Percentiles rank a stretch among this genome's conserved stretches.
These are phyloP conservation scores for Neoscelio sp. DNA, from an alignment of 2,888 invertebrate species.

Conservation along the genomic window DNA sequence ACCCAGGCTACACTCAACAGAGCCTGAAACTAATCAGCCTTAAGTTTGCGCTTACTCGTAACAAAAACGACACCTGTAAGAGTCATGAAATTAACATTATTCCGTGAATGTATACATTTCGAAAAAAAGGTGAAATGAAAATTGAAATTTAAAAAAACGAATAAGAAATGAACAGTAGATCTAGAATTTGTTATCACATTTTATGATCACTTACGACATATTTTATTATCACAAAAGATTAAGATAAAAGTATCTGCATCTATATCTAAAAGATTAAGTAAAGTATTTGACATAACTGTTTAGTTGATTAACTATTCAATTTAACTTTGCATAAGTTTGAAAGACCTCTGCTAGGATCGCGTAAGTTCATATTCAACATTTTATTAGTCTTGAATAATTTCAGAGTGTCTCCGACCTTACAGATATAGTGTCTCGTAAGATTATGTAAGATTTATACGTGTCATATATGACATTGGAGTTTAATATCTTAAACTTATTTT, in stretches of 20 bases:
- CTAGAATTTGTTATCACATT: too few relatives aligned
- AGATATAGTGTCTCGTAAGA: slow-evolving; percentile 21
- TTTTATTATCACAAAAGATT: too few relatives aligned
- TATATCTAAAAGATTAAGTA: too few relatives aligned
- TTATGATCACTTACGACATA: too few relatives aligned
- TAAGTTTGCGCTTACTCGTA: slow-evolving; percentile 66
- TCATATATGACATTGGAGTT: slow-evolving; percentile 26
- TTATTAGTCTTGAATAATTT: slow-evolving; percentile 55
- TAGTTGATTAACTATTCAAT: slow-evolving; percentile 30
- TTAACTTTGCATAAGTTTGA: slow-evolving; percentile 39
- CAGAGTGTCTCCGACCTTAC: slow-evolving; percentile 11
- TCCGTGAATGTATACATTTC: slow-evolving; percentile 36
- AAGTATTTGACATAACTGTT: not conserved
- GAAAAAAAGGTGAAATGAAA: slow-evolving; percentile 26
- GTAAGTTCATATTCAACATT: slow-evolving; percentile 40
- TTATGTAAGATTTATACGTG: slow-evolving; percentile 51
- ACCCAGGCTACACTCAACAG: slow-evolving; percentile 65
- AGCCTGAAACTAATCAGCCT: slow-evolving; percentile 69
- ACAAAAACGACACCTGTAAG: slow-evolving; percentile 69
- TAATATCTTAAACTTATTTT: slow-evolving; percentile 32
- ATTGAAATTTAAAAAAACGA: not conserved
- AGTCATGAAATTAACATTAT: slow-evolving; percentile 68
- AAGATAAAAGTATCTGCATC: too few relatives aligned
- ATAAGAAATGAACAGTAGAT: too few relatives aligned
- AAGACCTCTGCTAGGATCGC: slow-evolving; percentile 6